phyloP scores from a whole-genome alignment of 2,113 vertebrate species.

The Phodopus roborovskii region DNA sequence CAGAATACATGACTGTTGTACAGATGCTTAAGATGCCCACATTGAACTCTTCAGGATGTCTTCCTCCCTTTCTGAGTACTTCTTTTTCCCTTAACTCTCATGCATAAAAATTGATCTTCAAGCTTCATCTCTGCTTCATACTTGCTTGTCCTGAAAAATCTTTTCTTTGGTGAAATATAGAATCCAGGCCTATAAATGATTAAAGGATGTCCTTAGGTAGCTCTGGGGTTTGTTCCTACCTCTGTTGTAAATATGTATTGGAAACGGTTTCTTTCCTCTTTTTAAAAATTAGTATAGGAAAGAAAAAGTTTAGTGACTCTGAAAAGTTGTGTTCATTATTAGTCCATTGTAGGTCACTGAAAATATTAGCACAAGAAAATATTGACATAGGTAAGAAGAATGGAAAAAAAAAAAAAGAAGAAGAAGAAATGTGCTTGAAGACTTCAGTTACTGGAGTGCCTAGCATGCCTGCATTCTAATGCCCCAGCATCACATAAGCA shows the following conservation, averaged over 20 bases:
- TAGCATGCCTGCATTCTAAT: neutral
- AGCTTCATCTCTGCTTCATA: neutral
- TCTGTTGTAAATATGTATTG: slow-evolving; percentile 27
- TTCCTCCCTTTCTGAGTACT: neutral
- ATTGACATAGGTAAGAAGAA: too few species aligned
- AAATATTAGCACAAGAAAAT: neutral
- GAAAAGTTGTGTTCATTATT: neutral
- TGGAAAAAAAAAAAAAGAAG: too few species aligned
- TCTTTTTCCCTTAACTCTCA: neutral
- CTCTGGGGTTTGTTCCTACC: neutral
- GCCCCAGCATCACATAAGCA: too few species aligned
- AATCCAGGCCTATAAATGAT: neutral
- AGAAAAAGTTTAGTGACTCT: neutral
- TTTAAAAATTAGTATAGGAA: slow-evolving; percentile 15
- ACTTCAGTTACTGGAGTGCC: neutral
- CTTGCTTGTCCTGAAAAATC: neutral
- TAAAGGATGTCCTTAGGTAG: neutral
- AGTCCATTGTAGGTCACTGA: neutral
- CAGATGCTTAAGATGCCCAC: neutral
- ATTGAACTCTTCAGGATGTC: neutral
- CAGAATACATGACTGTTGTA: neutral
- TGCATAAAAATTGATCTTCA: neutral
- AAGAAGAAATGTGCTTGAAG: too few species aligned
- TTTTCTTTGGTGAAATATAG: neutral
- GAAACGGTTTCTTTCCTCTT: slow-evolving; percentile 25